A percentile compares a stretch with the other conserved stretches of the same genome.
Conservation (phyloP, 2,113 vertebrate species). For the Psephotus haematonotus region DNA sequence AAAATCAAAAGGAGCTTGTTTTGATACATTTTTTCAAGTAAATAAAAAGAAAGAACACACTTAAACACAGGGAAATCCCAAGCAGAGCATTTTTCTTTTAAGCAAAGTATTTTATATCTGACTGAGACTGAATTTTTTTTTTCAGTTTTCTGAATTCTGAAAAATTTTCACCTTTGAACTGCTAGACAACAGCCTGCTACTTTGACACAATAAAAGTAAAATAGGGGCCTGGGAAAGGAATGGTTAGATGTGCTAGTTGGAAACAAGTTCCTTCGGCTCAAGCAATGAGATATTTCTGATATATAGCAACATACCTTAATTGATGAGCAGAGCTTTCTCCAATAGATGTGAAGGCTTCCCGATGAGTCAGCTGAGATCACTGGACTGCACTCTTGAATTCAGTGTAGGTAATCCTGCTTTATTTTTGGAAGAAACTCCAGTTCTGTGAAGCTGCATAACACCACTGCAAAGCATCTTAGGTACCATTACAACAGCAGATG, state of each 20-base stretch:
- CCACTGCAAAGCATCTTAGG: neutral
- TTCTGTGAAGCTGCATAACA: neutral
- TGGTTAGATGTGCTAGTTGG: neutral
- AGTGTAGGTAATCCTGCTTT: neutral
- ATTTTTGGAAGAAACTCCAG: neutral
- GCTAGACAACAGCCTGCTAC: neutral
- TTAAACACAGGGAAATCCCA: neutral
- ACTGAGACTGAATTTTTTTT: neutral
- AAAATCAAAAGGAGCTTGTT: neutral
- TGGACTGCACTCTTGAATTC: neutral
- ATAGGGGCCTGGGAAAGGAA: neutral
- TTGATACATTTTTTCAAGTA: neutral
- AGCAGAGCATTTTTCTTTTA: neutral
- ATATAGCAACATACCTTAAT: rapidly evolving
- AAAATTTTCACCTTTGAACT: neutral
- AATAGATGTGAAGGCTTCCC: neutral
- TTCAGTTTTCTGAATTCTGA: neutral
- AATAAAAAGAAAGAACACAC: neutral
- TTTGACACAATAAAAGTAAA: neutral
- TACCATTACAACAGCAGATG: neutral
- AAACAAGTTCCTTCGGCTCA: neutral
- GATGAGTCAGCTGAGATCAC: neutral
- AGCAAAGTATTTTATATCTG: neutral
- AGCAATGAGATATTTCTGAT: neutral
- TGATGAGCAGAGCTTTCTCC: neutral